Conservation (phyloP, 2,113 vertebrate species). For the Perognathus longimembris region DNA sequence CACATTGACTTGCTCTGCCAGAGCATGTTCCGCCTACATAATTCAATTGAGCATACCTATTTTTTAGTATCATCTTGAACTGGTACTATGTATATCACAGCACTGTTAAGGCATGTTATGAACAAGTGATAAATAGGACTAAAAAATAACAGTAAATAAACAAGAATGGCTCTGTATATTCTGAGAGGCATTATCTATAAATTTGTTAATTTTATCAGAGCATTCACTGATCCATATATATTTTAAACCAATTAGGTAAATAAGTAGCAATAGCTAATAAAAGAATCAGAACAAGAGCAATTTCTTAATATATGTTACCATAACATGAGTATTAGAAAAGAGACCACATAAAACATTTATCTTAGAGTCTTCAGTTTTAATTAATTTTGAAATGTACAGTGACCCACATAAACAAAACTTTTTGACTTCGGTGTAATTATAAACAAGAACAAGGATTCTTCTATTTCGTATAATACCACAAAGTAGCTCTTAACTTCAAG, state of each 20-base stretch:
- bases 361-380: constrained; percentile 15
- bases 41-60: constrained; percentile 84
- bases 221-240: not conserved
- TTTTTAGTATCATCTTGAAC: constrained; percentile 77
- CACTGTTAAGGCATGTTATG: constrained; percentile 65
- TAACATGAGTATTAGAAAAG: not conserved
- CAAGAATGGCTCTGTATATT: constrained; percentile 18
- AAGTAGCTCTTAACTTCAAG: constrained; percentile 53
- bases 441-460: not conserved
- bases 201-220: constrained; percentile 27
- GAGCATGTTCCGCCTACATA: constrained; percentile 83
- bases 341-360: constrained; percentile 27
- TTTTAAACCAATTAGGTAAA: constrained; percentile 58
- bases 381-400: constrained; percentile 50
- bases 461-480: constrained; percentile 57
- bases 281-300: not conserved
- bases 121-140: constrained; percentile 51
- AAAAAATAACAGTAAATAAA: constrained; percentile 13
- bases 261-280: not conserved
- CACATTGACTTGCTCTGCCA: constrained; percentile 84
- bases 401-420: constrained; percentile 7
- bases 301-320: constrained; percentile 37
- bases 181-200: constrained; percentile 23
- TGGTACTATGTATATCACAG: constrained; percentile 52
- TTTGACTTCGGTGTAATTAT: constrained; percentile 12